Conservation (phyloP, 2,888 invertebrate genomes). For the Drosophila prostipennis region DNA sequence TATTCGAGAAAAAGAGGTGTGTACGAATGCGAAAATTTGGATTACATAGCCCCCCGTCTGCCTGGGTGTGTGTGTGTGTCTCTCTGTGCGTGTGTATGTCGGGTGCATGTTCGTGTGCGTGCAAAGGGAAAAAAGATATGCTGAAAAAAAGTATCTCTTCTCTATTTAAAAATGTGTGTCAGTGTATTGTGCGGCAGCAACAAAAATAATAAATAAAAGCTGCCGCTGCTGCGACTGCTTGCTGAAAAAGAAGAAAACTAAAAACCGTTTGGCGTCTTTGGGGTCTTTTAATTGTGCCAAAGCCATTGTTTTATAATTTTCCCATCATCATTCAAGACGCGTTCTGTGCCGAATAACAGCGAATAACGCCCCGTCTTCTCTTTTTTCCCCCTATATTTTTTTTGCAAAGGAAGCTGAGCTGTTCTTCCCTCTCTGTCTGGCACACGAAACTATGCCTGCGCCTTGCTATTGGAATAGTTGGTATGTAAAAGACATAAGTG, state of each 20-base stretch:
- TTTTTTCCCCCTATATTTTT: constrained; percentile 5
- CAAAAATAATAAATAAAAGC: constrained; percentile 72
- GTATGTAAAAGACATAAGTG: constrained; percentile 56
- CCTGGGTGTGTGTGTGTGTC: constrained; percentile 20
- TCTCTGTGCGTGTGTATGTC: constrained; percentile 24
- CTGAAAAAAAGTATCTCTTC: constrained; percentile 74
- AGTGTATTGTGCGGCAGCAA: constrained; percentile 65
- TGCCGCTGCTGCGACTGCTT: constrained; percentile 14
- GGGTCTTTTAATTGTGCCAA: constrained; percentile 65
- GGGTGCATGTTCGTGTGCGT: constrained; percentile 42
- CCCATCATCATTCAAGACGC: constrained; percentile 62
- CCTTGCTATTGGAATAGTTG: constrained; percentile 53
- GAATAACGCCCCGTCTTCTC: constrained; percentile 58
- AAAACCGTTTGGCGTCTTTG: constrained; percentile 45
- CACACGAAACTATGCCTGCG: constrained; percentile 57
- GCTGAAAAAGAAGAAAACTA: constrained; percentile 9
- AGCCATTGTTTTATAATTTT: constrained; percentile 71
- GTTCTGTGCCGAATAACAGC: constrained; percentile 65
- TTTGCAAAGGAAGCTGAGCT: constrained; percentile 39
- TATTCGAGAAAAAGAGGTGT: constrained; percentile 60
- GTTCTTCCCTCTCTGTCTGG: constrained; percentile 43
- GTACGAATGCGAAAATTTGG: constrained; percentile 49
- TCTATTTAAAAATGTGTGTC: constrained; percentile 79
- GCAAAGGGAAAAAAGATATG: constrained; percentile 74
- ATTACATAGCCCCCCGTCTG: constrained; percentile 18